Evolutionary conservation across 2,888 invertebrate genomes (phyloP).

Genomic region (Parelbella ahira): DNA sequence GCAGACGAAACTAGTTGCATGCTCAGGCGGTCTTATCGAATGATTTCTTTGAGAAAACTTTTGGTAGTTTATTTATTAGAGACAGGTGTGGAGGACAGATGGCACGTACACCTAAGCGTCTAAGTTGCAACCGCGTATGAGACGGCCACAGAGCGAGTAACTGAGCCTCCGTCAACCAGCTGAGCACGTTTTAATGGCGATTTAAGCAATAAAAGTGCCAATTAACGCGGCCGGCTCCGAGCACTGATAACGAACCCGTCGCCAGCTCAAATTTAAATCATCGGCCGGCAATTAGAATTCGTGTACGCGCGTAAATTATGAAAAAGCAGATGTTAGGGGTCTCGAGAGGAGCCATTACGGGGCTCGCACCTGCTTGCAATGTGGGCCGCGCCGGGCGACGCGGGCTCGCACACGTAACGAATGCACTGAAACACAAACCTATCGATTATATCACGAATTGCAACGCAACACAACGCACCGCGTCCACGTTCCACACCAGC

Average conservation of each 20-base stretch:
- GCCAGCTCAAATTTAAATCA: slow-evolving; percentile 44
- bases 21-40: slow-evolving; percentile 16
- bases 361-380: slow-evolving; percentile 57
- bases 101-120: slow-evolving; percentile 18
- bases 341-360: slow-evolving; percentile 58
- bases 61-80: slow-evolving; percentile 25
- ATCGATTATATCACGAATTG: slow-evolving; percentile 68
- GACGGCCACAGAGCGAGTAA: slow-evolving; percentile 3
- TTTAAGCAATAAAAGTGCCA: slow-evolving; percentile 39
- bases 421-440: slow-evolving; percentile 34
- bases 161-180: slow-evolving; percentile 19
- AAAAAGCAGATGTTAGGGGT: slow-evolving; percentile 71
- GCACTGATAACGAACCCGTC: slow-evolving; percentile 33
- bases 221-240: slow-evolving; percentile 36
- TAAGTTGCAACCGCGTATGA: slow-evolving; percentile 10
- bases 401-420: slow-evolving; percentile 27
- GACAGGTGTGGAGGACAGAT: slow-evolving; percentile 23
- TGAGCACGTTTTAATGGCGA: slow-evolving; percentile 34
- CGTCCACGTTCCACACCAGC: slow-evolving; percentile 59
- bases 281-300: slow-evolving; percentile 59
- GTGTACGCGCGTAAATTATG: slow-evolving; percentile 58
- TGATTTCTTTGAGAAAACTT: slow-evolving; percentile 23
- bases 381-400: slow-evolving; percentile 30
- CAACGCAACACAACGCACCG: slow-evolving; percentile 57
- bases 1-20: slow-evolving; percentile 16